Evolutionary conservation across 2,113 vertebrate genomes (phyloP).

Genomic region (Thalassoma bifasciatum): DNA sequence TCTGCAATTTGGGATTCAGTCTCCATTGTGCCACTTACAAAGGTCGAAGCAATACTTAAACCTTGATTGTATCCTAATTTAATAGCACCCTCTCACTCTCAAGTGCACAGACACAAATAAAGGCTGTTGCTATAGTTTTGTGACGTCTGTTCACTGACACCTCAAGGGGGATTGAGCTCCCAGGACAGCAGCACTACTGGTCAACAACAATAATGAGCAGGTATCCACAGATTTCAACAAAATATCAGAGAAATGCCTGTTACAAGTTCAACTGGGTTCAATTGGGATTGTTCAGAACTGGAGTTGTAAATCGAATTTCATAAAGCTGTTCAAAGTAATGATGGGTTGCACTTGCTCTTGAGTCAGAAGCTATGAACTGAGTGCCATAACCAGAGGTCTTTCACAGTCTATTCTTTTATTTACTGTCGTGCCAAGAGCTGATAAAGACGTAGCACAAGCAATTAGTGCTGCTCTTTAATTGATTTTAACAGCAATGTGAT

Average conservation of each 20-base stretch:
- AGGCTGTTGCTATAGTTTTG: conserved; percentile 48
- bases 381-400: conserved; percentile 44
- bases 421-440: conserved; percentile 46
- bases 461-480: conserved; percentile 61
- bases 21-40: background rate
- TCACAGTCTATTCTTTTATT: conserved; percentile 51
- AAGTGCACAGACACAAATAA: conserved; percentile 50
- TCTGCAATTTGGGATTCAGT: conserved; percentile 6
- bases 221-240: conserved; percentile 5
- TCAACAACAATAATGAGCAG: conserved; percentile 45
- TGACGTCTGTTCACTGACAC: conserved; percentile 46
- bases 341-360: conserved; percentile 44
- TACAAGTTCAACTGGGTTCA: background rate
- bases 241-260: background rate
- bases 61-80: conserved; percentile 42
- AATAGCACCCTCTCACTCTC: conserved; percentile 35
- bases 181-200: conserved; percentile 26
- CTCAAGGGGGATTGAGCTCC: conserved; percentile 39
- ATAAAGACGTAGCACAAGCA: conserved; percentile 47
- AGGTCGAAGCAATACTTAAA: conserved; percentile 40
- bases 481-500: conserved; percentile 55
- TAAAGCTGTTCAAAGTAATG: conserved; percentile 15
- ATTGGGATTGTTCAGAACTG: background rate
- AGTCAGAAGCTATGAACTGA: conserved; percentile 37
- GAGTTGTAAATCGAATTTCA: background rate